Base-by-base conservation (phyloP, 2,113 vertebrate species). In the Rhineura floridana region DNA sequence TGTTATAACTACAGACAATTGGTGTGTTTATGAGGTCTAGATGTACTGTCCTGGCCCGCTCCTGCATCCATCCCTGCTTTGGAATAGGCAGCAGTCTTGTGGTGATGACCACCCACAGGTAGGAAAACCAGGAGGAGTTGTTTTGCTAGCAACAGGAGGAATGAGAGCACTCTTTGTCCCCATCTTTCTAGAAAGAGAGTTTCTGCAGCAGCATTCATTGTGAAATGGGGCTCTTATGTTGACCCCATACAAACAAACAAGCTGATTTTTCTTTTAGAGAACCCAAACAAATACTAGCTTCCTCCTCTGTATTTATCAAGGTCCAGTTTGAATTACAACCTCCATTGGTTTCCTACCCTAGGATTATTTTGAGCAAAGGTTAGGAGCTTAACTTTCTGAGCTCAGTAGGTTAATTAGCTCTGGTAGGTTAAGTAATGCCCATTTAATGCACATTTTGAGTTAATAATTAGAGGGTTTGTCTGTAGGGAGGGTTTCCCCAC, bases 381-480 rank as follows among this genome's bases (percentile, higher is more conserved):
- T 46, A 63, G 59, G 36, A 44, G 25, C 25, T 33, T 80, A 80
- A 42, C 67, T 87, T 79, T 69, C 33, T n/a, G 36, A 52, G 23
- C 12, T 52, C 11, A 52, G 48, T 30, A 80, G 85, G 46, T 87
- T 80, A 87, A 87, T 70, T 81, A 70, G 46, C 65, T 81, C 77
- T 59, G 63, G 15, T 55, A 69, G 36, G 76, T 87, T 87, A 80
- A 72, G 50, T 44, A 81, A 72, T 10, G 19, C 50, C 69, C 78
- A 77, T 81, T 72, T 81, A 69, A 81, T 72, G 19, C 77, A 44
- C 59, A 77, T 78, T 86, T 80, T 28, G 42, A 46, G 77, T 79
- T 79, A 79, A 50, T 73, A 73, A 87, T 87, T 81, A 84, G 83
- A 39, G 79, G n/a, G 78, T 65, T 87, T 80, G 48, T 87, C 65